Percentiles rank a stretch among this genome's conserved stretches.
These are phyloP conservation scores for Chrysolina americana DNA, from an alignment of 2,888 invertebrate genomes.

Conservation along the genomic window DNA sequence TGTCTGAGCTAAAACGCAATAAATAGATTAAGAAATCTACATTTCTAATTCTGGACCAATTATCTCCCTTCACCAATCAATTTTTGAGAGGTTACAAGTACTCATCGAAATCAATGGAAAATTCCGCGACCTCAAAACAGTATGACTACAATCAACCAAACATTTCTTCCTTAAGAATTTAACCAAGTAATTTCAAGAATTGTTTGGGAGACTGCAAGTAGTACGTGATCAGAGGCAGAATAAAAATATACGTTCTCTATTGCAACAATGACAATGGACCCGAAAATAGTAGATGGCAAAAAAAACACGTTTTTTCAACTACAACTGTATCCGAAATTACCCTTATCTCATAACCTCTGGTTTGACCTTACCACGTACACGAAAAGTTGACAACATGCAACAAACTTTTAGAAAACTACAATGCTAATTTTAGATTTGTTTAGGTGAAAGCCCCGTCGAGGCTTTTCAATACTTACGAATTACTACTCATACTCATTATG, in stretches of 20 bases:
- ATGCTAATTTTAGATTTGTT: slow-evolving; percentile 32
- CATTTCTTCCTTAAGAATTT: neutral
- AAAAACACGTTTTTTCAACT: neutral
- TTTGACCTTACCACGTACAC: slow-evolving; percentile 28
- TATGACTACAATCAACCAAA: slow-evolving; percentile 27
- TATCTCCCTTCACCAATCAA: neutral
- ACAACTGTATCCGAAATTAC: neutral
- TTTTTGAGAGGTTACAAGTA: neutral
- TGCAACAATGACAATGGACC: neutral
- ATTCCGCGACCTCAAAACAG: slow-evolving; percentile 18
- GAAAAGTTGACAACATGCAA: slow-evolving; percentile 13
- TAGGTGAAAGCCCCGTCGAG: neutral
- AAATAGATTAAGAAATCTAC: neutral
- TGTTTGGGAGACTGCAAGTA: slow-evolving; percentile 8
- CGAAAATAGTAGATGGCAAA: neutral
- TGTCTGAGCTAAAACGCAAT: neutral
- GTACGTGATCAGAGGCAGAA: neutral
- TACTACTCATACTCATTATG: slow-evolving; percentile 67
- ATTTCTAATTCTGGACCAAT: neutral
- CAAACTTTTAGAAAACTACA: slow-evolving; percentile 26
- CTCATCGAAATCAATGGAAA: slow-evolving; percentile 32
- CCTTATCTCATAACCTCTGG: neutral
- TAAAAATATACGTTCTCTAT: neutral
- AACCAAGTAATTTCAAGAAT: slow-evolving; percentile 16
- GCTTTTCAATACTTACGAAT: slow-evolving; percentile 63